These are phyloP conservation scores for Ostrea denselamellosa DNA, from an alignment of 1,140 invertebrate species.

Conservation along the genomic window DNA sequence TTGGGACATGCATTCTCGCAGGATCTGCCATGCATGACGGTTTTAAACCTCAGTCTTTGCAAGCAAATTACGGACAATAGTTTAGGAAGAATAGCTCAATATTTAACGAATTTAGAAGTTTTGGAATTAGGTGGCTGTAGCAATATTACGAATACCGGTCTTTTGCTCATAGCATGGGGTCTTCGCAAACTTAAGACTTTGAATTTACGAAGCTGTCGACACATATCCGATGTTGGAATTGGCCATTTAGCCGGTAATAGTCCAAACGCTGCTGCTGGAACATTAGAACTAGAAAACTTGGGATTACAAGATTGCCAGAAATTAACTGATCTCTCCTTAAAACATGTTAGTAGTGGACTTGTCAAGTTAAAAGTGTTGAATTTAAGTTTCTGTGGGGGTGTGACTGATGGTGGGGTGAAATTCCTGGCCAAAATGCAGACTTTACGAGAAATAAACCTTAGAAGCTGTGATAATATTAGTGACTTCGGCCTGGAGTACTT, in stretches of 20 bases:
- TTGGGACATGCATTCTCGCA: slow-evolving; percentile 88
- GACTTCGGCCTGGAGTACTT: slow-evolving; percentile 94
- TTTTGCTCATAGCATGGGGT: slow-evolving; percentile 91
- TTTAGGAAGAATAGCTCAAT: slow-evolving; percentile 89
- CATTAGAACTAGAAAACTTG: slow-evolving; percentile 87
- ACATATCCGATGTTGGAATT: slow-evolving; percentile 93
- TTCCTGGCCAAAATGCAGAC: slow-evolving; percentile 91
- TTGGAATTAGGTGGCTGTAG: slow-evolving; percentile 94
- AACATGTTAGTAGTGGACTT: slow-evolving; percentile 89
- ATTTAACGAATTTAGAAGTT: slow-evolving; percentile 91
- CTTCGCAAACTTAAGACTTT: slow-evolving; percentile 89
- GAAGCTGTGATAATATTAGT: slow-evolving; percentile 95
- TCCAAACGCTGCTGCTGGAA: slow-evolving; percentile 81
- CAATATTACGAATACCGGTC: slow-evolving; percentile 92
- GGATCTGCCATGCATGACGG: slow-evolving; percentile 86
- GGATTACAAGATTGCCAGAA: slow-evolving; percentile 96
- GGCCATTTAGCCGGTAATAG: slow-evolving; percentile 89
- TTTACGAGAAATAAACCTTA: slow-evolving; percentile 91
- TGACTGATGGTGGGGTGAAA: slow-evolving; percentile 94
- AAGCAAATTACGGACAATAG: slow-evolving; percentile 95
- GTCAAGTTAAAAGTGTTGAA: slow-evolving; percentile 91
- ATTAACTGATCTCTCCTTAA: slow-evolving; percentile 92
- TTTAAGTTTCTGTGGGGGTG: slow-evolving; percentile 94
- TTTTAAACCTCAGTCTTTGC: slow-evolving; percentile 93
- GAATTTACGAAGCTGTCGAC: slow-evolving; percentile 94